Base-by-base conservation (phyloP, 2,113 vertebrate species). In the Indicator indicator region DNA sequence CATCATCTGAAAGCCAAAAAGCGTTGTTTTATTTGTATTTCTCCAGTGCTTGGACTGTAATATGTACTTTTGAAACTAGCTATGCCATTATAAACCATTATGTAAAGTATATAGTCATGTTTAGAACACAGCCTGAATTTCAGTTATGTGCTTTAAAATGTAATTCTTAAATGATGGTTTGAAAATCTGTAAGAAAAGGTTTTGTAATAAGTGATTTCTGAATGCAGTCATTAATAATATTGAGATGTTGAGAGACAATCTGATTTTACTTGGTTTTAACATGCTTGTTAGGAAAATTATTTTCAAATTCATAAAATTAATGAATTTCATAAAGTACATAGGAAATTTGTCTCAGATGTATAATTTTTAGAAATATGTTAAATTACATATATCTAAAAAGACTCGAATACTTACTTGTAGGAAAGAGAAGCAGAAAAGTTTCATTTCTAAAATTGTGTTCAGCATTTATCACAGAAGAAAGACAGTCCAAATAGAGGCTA, bases 401-500 rank as follows among this genome's bases (percentile, higher is more conserved):
- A 83, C 73, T 94, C 30, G 86, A 73, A 46, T 42, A 55, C 46
- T 56, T 95, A 60, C 46, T 33, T 60, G 17, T 48, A 62, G n/a
- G 36, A 87, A 75, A 77, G 18, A 72, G 42, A 82, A 80, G 36
- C 15, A 94, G 33, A 80, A 93, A 80, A 73, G 8, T 7, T 52
- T 88, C 52, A 38, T 38, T 89, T 83, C 68, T 92, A 64, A 92
- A 91, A 75, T 21, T 28, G 6, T 44, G 15, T 74, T 95, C 64
- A 54, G 9, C 33, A 70, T 85, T 94, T 95, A 74, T 68, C 2
- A 0, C 11, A 71, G 68, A 89, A 89, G 44, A 94, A 75, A 95
- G 79, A 59, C 73, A 93, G 72, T 8, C 74, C 83, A 85, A 95
- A 96, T 88, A 93, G 84, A 94, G 72, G 75, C 64, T 69, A 93